Conservation (phyloP, 2,113 vertebrate genomes). For the Etheostoma cragini region DNA sequence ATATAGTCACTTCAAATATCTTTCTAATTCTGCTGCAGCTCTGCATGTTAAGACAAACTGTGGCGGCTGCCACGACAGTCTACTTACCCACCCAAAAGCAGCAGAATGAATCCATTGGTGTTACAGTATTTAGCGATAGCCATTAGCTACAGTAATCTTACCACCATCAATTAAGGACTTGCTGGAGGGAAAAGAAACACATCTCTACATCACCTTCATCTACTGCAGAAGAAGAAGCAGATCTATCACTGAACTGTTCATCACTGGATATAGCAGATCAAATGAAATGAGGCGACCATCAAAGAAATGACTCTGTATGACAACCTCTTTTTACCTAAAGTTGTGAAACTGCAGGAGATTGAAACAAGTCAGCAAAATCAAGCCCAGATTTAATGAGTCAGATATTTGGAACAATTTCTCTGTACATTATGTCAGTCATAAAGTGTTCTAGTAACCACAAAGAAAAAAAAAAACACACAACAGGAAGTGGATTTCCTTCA, state of each 20-base stretch:
- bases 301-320: neutral
- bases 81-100: too few relatives aligned
- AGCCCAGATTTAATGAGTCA: constrained; percentile 47
- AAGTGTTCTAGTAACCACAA: constrained; percentile 4
- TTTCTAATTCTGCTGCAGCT: too few relatives aligned
- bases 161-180: too few relatives aligned
- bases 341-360: neutral
- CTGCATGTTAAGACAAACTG: too few relatives aligned
- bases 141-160: too few relatives aligned
- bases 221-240: neutral
- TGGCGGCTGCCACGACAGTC: too few relatives aligned
- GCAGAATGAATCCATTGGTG: too few relatives aligned
- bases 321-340: neutral
- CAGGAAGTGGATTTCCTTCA: constrained; percentile 25
- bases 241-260: neutral
- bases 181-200: neutral
- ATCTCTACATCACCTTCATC: neutral
- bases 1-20: too few relatives aligned
- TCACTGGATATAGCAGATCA: neutral
- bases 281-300: neutral
- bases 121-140: too few relatives aligned
- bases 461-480: neutral
- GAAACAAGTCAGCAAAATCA: constrained; percentile 23
- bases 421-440: constrained; percentile 32
- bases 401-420: constrained; percentile 24